Conservation (phyloP, 2,113 vertebrate species). For the Illadopsis cleaveri region DNA sequence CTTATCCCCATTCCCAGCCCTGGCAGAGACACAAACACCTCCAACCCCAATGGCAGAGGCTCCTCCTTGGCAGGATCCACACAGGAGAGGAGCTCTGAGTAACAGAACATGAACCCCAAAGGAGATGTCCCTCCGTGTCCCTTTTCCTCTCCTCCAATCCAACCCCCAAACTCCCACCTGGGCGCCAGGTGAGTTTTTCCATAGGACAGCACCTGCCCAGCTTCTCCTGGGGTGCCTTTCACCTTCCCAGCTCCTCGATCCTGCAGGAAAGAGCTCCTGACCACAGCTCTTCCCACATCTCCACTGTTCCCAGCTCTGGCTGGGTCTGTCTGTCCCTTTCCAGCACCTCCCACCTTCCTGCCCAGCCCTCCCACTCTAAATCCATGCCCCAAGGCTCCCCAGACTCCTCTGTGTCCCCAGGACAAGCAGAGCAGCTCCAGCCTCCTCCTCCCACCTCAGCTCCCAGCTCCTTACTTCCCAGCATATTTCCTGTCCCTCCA, state of each 20-base stretch:
- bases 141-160: not conserved
- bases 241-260: not conserved
- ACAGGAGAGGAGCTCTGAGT: not conserved
- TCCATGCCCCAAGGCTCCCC: not conserved
- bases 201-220: not conserved
- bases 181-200: not conserved
- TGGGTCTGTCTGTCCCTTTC: not conserved
- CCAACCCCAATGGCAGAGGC: not conserved
- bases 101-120: not conserved
- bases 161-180: not conserved
- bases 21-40: not conserved
- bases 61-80: not conserved
- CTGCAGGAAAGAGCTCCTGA: not conserved
- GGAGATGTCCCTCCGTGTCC: not conserved
- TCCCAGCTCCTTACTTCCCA: not conserved
- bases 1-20: not conserved
- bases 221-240: not conserved
- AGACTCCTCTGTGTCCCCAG: not conserved
- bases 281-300: not conserved
- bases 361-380: not conserved
- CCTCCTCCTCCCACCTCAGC: not conserved
- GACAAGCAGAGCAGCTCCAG: not conserved
- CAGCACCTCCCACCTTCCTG: not conserved
- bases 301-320: not conserved
- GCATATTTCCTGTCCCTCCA: not conserved